Percentiles rank a stretch among this genome's conserved stretches.
phyloP scores from a whole-genome alignment of 2,888 invertebrate genomes.

The Brachypalpus laphriformis region DNA sequence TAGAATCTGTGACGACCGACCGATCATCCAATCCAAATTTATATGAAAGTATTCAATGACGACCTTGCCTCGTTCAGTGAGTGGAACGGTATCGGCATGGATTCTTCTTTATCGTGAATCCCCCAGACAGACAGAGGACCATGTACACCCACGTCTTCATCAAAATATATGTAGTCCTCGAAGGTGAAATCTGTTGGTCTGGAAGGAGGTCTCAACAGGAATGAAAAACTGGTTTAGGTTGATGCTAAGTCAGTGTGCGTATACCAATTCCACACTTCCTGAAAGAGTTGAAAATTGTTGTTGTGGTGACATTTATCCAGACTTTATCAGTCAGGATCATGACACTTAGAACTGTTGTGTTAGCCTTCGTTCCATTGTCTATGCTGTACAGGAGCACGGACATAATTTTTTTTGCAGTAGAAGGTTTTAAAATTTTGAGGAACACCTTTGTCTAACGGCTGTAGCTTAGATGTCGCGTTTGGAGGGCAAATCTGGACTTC shows the following conservation, averaged over 20 bases:
- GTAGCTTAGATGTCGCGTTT: too few species aligned
- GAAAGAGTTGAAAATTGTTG: slow-evolving; percentile 12
- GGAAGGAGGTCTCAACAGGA: background rate
- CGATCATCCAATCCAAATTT: too few species aligned
- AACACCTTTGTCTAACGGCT: too few species aligned
- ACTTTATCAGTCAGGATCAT: background rate
- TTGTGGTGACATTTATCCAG: background rate
- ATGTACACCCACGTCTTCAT: background rate
- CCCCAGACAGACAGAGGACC: too few species aligned
- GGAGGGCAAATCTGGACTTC: too few species aligned
- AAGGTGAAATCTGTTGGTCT: background rate
- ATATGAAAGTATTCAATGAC: too few species aligned
- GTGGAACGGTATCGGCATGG: too few species aligned
- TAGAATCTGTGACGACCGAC: too few species aligned
- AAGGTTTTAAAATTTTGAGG: too few species aligned
- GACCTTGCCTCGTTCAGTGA: too few species aligned
- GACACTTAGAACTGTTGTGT: background rate
- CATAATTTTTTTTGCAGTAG: too few species aligned
- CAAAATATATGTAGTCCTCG: background rate
- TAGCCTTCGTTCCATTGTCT: background rate
- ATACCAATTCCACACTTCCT: background rate
- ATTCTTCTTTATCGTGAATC: too few species aligned
- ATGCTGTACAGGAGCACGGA: background rate
- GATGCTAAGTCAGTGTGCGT: background rate
- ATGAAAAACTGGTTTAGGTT: background rate